Evolutionary conservation across 2,888 invertebrate genomes (phyloP), one percentile per base, ranked within the genome.

Genomic region (Onchidella celtica): DNA sequence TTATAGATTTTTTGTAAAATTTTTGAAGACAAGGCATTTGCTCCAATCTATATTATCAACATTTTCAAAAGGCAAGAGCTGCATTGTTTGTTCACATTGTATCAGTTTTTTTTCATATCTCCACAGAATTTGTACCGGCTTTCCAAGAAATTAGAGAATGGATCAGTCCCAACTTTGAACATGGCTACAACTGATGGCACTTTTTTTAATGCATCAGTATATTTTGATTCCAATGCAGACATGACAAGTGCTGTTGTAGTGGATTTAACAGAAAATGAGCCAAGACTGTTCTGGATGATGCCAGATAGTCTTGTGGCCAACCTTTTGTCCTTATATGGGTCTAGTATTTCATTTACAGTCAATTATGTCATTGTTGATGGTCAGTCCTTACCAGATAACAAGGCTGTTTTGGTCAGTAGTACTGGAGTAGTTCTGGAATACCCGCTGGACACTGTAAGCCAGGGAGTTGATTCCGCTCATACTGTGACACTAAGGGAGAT

Each of bases 311-410:
- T 76, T 11, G 2, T 40, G n/a, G 11, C 68, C 11, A 75, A 75
- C n/a, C 61, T 88, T 9, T 69, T 89, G 63, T 69, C 55, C 24
- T 66, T 89, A 38, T 89, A 88, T 78, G 87, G 84, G 9, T 65
- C 72, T 27, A 47, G 36, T 29, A 72, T 86, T 24, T 61, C 40
- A 21, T 65, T 80, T 36, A 76, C 66, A 14, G 74, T 82, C 1
- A 70, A 57, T 4, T 80, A 40, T 34, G 66, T 72, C 38, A 38
- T 55, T 47, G 68, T 70, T 24, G 68, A 55, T 57, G 66, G 66
- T n/a, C 57, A 34, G 4, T 24, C 29, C 3, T 55, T 61, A 2
- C 36, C 63, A 0, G 72, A 72, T 14, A 29, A 47, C 11, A 69
- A 74, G 29, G 84, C 81, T n/a, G 66, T 85, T 14, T 29, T 85